Evolutionary conservation across 2,797 vertebrate species (phyloP).

Genomic region (Mormyrus proboscirostris): DNA sequence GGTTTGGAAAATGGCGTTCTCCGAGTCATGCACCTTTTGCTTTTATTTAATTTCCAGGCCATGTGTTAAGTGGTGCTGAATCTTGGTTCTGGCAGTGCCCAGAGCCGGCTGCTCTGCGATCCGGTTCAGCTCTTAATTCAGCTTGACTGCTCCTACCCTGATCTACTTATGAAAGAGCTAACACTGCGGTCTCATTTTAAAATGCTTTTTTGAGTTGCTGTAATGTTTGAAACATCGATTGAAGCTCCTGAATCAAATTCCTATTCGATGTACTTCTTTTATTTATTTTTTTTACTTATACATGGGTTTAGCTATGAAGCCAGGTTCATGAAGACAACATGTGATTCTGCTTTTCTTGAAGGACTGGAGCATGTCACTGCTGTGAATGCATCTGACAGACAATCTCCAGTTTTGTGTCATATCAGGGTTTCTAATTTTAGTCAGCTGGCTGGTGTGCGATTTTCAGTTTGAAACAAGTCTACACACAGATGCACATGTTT

Average conservation of each 20-base stretch:
- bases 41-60: neutral
- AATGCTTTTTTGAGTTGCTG: neutral
- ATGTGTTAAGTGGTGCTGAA: neutral
- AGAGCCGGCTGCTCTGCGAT: neutral
- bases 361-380: neutral
- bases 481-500: neutral
- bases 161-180: neutral
- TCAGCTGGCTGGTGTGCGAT: neutral
- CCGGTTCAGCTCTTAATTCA: neutral
- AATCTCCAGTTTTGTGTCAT: neutral
- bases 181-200: neutral
- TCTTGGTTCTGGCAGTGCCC: neutral
- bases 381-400: neutral
- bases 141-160: neutral
- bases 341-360: neutral
- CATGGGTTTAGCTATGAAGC: neutral
- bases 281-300: neutral
- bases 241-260: neutral
- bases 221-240: neutral
- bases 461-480: neutral
- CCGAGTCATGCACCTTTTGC: neutral
- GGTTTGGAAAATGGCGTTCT: neutral
- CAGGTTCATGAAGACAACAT: neutral
- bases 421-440: neutral
- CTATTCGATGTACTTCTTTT: neutral